phyloP scores from a whole-genome alignment of 1,140 invertebrate genomes.

The Eubasilissa regina region DNA sequence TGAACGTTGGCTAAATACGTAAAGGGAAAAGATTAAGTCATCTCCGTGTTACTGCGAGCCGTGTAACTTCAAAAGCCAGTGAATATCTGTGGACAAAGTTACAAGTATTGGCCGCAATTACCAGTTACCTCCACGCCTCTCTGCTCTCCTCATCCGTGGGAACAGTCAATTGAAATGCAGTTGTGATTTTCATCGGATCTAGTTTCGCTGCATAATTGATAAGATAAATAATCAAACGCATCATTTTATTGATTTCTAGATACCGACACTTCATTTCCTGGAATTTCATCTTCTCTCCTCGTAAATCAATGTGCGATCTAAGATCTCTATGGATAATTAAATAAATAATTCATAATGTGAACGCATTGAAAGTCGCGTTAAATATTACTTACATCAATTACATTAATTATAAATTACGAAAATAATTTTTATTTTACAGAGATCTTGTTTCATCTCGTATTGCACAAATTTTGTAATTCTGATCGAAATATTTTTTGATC shows the following conservation, averaged over 20 bases:
- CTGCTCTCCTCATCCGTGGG: conserved; percentile 32
- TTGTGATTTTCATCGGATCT: conserved; percentile 28
- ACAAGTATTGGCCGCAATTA: conserved; percentile 23
- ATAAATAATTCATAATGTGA: no score
- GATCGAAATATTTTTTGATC: no score
- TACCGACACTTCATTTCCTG: conserved; percentile 25
- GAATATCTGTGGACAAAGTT: neutral
- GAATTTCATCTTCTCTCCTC: neutral
- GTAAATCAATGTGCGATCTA: neutral
- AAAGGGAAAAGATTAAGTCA: neutral
- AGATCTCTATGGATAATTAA: neutral
- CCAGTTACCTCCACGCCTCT: conserved; percentile 17
- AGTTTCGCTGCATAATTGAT: conserved; percentile 23
- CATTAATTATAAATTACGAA: no score
- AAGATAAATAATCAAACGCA: neutral
- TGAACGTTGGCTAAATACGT: neutral
- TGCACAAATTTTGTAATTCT: no score
- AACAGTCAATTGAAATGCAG: conserved; percentile 35
- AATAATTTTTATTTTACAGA: no score
- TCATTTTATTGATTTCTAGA: conserved; percentile 28
- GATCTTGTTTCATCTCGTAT: no score
- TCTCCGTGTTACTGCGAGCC: neutral
- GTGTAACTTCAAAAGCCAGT: neutral
- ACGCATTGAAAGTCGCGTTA: no score
- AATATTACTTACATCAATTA: no score